Evolutionary conservation across 1,140 invertebrate genomes (phyloP).

Genomic region (Sinonovacula constricta): DNA sequence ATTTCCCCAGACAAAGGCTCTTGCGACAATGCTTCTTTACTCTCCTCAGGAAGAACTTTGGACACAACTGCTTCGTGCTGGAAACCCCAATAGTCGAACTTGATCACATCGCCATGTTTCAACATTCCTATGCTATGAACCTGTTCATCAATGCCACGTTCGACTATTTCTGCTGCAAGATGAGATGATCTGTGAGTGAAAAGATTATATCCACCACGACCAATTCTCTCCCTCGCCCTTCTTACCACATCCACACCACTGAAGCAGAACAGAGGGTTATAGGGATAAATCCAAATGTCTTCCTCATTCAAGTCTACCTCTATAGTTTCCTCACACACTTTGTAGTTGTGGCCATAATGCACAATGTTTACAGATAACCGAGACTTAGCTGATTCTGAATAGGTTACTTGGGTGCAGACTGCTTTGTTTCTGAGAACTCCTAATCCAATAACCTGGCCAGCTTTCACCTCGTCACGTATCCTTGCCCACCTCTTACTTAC

Average conservation of each 20-base stretch:
- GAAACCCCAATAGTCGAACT: not conserved
- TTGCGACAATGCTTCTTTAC: no score
- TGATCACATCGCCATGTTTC: not conserved
- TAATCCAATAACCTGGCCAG: conserved; percentile 14
- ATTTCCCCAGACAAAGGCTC: conserved; percentile 6
- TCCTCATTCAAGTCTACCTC: conserved; percentile 1
- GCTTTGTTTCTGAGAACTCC: conserved; percentile 17
- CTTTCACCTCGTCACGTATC: conserved; percentile 6
- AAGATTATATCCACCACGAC: conserved; percentile 12
- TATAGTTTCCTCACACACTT: not conserved
- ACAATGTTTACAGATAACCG: conserved; percentile 1
- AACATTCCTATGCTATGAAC: not conserved
- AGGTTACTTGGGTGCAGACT: conserved; percentile 2
- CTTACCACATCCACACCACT: conserved; percentile 7
- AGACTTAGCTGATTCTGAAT: not conserved
- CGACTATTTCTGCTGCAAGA: conserved; percentile 20
- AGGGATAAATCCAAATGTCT: conserved; percentile 34
- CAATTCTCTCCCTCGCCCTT: conserved; percentile 5
- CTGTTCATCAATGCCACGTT: not conserved
- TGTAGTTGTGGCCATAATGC: not conserved
- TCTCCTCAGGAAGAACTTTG: not conserved
- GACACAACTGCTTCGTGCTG: not conserved
- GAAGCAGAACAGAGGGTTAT: conserved; percentile 23
- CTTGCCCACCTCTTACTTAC: conserved; percentile 7
- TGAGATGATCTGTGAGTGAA: conserved; percentile 2